Evolutionary conservation across 2,888 invertebrate genomes (phyloP).

Genomic region (Lasioglossum leucozonium): DNA sequence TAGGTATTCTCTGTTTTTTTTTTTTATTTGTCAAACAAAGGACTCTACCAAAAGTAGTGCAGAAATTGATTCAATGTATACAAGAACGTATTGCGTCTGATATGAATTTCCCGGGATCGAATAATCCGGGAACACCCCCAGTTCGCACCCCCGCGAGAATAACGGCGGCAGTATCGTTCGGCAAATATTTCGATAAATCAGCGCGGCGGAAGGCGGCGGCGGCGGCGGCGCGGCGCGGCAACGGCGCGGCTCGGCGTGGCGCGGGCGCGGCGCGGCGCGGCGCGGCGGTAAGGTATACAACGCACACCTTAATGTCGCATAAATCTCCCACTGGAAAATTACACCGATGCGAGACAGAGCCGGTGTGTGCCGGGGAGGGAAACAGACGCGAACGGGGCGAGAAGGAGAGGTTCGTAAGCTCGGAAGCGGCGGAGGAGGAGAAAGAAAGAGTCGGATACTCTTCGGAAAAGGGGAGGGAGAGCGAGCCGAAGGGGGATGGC

Average conservation of each 20-base stretch:
- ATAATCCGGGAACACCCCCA: slow-evolving; percentile 27
- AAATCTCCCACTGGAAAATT: slow-evolving; percentile 84
- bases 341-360: slow-evolving; percentile 80
- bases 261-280: slow-evolving; percentile 29
- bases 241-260: slow-evolving; percentile 57
- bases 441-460: slow-evolving; percentile 78
- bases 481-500: slow-evolving; percentile 78
- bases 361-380: slow-evolving; percentile 38
- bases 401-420: slow-evolving; percentile 53
- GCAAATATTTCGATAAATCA: slow-evolving; percentile 79
- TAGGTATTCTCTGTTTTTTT: too few species aligned
- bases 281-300: slow-evolving; percentile 72
- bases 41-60: too few species aligned
- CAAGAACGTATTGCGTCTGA: not conserved
- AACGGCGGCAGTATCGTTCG: slow-evolving; percentile 63
- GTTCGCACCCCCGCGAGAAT: slow-evolving; percentile 31
- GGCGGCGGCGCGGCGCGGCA: slow-evolving; percentile 10
- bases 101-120: slow-evolving; percentile 28
- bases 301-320: slow-evolving; percentile 83
- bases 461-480: slow-evolving; percentile 73
- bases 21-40: too few species aligned
- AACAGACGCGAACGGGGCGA: slow-evolving; percentile 60
- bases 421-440: slow-evolving; percentile 58
- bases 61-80: too few species aligned
- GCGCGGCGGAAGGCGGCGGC: slow-evolving; percentile 67